These are phyloP conservation scores for Mormyrus proboscirostris DNA, from an alignment of 2,797 vertebrate species.

Conservation along the genomic window DNA sequence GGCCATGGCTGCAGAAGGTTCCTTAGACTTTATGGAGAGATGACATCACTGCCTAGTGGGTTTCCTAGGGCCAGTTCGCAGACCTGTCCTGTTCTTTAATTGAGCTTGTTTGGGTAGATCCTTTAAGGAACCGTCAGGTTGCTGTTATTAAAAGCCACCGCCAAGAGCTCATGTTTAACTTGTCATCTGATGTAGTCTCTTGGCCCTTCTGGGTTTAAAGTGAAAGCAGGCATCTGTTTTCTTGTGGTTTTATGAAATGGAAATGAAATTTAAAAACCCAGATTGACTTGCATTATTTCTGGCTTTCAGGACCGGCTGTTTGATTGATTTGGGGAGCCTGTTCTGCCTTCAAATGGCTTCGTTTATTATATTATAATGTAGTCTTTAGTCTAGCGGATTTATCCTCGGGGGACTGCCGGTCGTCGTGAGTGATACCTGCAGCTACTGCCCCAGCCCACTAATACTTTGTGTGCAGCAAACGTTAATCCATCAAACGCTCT, in stretches of 20 bases:
- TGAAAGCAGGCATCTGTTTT: conserved; percentile 22
- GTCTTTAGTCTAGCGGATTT: conserved; percentile 5
- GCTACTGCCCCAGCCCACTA: not conserved
- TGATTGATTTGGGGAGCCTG: conserved; percentile 1
- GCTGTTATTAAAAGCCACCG: not conserved
- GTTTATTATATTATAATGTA: conserved; percentile 11
- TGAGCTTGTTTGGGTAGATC: not conserved
- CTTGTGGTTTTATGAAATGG: not conserved
- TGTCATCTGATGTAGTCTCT: conserved; percentile 1
- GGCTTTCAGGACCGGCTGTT: conserved; percentile 13
- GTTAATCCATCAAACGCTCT: not conserved
- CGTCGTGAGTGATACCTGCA: not conserved
- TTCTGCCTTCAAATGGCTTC: conserved; percentile 12
- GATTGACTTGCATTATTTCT: not conserved
- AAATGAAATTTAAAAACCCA: conserved; percentile 13
- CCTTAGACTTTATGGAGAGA: not conserved
- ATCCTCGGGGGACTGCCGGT: not conserved
- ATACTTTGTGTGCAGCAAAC: not conserved
- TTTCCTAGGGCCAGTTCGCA: not conserved
- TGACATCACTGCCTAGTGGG: not conserved
- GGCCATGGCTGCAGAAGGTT: not conserved
- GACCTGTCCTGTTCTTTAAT: not conserved
- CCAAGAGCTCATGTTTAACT: conserved; percentile 11
- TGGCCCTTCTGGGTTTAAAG: conserved; percentile 9
- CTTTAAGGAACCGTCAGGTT: not conserved